Percentiles rank a stretch among this genome's conserved stretches.
Conservation (phyloP, 2,888 invertebrate genomes). For the Ypsolopha scabrella region DNA sequence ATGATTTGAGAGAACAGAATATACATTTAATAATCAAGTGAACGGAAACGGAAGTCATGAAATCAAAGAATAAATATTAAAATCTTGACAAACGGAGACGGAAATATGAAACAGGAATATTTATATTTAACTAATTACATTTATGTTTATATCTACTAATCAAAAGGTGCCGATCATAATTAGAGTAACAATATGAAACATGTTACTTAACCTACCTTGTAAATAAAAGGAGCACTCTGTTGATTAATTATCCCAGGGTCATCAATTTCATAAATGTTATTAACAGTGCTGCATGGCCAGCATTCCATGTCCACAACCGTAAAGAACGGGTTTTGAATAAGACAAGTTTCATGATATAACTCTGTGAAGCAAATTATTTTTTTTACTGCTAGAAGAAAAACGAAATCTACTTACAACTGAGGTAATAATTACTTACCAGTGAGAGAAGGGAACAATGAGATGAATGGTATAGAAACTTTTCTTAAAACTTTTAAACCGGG, state of each 20-base stretch:
- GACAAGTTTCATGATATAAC: slow-evolving; percentile 86
- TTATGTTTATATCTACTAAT: too few species aligned
- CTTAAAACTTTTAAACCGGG: slow-evolving; percentile 82
- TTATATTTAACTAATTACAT: too few species aligned
- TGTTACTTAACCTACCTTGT: slow-evolving; percentile 48
- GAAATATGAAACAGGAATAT: too few species aligned
- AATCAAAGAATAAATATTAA: too few species aligned
- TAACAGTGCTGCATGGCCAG: slow-evolving; percentile 82
- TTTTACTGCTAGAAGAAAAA: background rate
- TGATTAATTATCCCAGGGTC: slow-evolving; percentile 50
- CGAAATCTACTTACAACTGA: background rate
- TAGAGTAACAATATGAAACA: too few species aligned
- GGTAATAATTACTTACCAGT: slow-evolving; percentile 66
- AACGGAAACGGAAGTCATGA: too few species aligned
- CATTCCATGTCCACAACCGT: slow-evolving; percentile 86
- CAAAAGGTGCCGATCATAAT: too few species aligned
- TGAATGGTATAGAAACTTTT: slow-evolving; percentile 80
- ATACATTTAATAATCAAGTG: too few species aligned
- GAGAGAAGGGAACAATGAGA: slow-evolving; percentile 78
- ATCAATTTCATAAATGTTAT: slow-evolving; percentile 75
- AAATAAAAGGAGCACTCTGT: slow-evolving; percentile 62
- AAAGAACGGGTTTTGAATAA: slow-evolving; percentile 87
- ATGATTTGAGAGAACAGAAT: too few species aligned
- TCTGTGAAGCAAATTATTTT: slow-evolving; percentile 56
- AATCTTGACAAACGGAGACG: too few species aligned